Evolutionary conservation across 2,888 invertebrate genomes (phyloP).

Genomic region (Auanema freiburgensis): DNA sequence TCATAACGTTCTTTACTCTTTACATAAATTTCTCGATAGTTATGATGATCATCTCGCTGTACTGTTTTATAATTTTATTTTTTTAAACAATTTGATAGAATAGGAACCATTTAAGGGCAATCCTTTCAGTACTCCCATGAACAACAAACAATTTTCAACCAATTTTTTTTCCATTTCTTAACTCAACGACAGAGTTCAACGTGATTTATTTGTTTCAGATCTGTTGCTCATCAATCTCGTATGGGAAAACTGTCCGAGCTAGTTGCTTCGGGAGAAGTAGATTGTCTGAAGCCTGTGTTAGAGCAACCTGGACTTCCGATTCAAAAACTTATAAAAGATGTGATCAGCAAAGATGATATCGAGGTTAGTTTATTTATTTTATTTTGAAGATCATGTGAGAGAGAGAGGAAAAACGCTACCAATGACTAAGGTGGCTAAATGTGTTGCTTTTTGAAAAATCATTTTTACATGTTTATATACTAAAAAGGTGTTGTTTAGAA

Average conservation of each 20-base stretch:
- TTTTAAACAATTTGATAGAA: too few species aligned
- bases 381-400: neutral
- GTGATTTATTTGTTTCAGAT: slow-evolving; percentile 22
- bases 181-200: too few species aligned
- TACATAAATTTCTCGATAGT: neutral
- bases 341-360: slow-evolving; percentile 35
- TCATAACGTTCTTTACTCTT: neutral
- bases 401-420: neutral
- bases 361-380: slow-evolving; percentile 14
- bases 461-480: too few species aligned
- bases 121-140: too few species aligned
- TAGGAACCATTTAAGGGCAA: too few species aligned
- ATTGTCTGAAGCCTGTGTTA: slow-evolving; percentile 81
- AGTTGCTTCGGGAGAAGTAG: slow-evolving; percentile 83
- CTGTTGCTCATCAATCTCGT: slow-evolving; percentile 74
- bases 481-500: neutral
- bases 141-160: too few species aligned
- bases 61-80: neutral
- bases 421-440: too few species aligned
- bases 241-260: slow-evolving; percentile 79
- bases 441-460: too few species aligned
- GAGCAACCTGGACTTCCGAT: slow-evolving; percentile 72
- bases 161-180: too few species aligned
- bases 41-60: neutral
- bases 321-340: slow-evolving; percentile 52